These are phyloP conservation scores for Lithophane semibrunnea DNA, from an alignment of 2,888 invertebrate species.

Conservation along the genomic window DNA sequence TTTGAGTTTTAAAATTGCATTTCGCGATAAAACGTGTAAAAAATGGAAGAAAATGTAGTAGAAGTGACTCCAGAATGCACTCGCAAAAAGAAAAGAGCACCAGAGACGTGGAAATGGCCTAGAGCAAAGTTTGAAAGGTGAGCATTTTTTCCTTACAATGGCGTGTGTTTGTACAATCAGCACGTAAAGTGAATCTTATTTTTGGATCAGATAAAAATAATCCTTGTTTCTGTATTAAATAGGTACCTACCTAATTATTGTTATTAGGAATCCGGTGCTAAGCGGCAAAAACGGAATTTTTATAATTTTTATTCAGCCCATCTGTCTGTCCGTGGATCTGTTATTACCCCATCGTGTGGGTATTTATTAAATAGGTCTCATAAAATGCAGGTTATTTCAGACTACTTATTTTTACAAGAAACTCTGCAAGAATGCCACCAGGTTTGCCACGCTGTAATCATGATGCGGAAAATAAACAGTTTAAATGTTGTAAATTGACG, in stretches of 20 bases:
- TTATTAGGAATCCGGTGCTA: slow-evolving; percentile 12
- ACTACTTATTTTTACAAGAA: slow-evolving; percentile 43
- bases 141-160: slow-evolving; percentile 11
- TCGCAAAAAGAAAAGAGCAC: slow-evolving; percentile 25
- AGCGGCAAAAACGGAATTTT: neutral
- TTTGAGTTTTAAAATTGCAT: slow-evolving; percentile 16
- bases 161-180: slow-evolving; percentile 36
- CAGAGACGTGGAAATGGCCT: slow-evolving; percentile 17
- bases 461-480: slow-evolving; percentile 37
- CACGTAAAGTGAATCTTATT: slow-evolving; percentile 30
- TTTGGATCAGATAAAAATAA: neutral
- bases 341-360: neutral
- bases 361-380: slow-evolving; percentile 32
- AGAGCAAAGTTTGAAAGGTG: slow-evolving; percentile 14
- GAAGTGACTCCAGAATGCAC: slow-evolving; percentile 32
- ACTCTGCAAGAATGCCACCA: slow-evolving; percentile 40
- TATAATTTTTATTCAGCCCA: slow-evolving; percentile 4
- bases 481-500: slow-evolving; percentile 35
- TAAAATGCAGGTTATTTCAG: slow-evolving; percentile 20
- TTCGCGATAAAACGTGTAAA: slow-evolving; percentile 4
- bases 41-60: slow-evolving; percentile 12
- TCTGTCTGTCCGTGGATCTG: slow-evolving; percentile 14
- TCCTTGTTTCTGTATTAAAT: too few species aligned
- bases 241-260: slow-evolving; percentile 3
- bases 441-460: slow-evolving; percentile 43